Evolutionary conservation across 2,888 invertebrate genomes (phyloP).

Genomic region (Hartigia nigra): DNA sequence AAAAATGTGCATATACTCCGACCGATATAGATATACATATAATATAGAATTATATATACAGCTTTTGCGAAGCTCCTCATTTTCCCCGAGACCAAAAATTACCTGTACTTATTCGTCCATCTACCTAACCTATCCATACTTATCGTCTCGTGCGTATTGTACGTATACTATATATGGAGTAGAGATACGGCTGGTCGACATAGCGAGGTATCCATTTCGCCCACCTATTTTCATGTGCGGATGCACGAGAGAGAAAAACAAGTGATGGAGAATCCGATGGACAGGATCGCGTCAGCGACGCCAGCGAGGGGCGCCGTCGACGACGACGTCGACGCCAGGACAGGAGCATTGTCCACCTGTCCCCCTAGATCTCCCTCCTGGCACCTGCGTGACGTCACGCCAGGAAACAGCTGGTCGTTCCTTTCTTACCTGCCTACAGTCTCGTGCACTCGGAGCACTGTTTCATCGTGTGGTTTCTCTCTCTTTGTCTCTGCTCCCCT

Average conservation of each 20-base stretch:
- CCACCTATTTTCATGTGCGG: not conserved
- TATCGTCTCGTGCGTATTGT: not conserved
- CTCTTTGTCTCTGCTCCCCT: not conserved
- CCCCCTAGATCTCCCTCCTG: conserved; percentile 27
- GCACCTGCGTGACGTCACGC: conserved; percentile 59
- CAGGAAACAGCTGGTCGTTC: conserved; percentile 57
- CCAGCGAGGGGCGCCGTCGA: not conserved
- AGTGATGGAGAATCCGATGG: not conserved
- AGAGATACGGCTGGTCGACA: not conserved
- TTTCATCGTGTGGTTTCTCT: conserved; percentile 6
- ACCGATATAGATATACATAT: not conserved
- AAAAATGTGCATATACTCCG: too few species aligned
- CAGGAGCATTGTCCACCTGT: conserved; percentile 55
- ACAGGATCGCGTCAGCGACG: not conserved
- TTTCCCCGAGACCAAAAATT: not conserved
- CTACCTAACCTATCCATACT: not conserved
- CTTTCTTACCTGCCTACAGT: conserved; percentile 39
- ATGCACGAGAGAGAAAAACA: not conserved
- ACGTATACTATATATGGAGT: not conserved
- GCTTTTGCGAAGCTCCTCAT: conserved; percentile 2
- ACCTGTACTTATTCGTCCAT: conserved; percentile 1
- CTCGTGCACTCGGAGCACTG: conserved; percentile 26
- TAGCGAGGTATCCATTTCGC: not conserved
- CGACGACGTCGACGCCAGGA: conserved; percentile 9
- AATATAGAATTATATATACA: not conserved